phyloP scores from a whole-genome alignment of 1,140 invertebrate genomes.

The Goniozus legneri region DNA sequence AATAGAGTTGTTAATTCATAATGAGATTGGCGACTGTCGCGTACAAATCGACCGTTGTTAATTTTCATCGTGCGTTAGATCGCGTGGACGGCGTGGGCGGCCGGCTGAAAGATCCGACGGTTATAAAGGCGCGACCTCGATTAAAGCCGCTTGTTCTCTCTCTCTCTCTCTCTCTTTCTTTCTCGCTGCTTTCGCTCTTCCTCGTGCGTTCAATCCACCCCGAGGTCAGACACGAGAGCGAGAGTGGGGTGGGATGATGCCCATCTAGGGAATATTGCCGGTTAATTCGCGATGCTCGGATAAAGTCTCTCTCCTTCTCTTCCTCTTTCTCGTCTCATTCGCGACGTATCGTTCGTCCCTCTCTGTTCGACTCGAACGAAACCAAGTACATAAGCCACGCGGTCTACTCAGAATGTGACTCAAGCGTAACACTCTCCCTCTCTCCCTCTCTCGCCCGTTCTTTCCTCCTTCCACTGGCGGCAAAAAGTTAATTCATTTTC shows the following conservation, averaged over 20 bases:
- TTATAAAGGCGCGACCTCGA: slow-evolving; percentile 10
- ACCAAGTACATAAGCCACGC: slow-evolving; percentile 17
- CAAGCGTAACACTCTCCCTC: slow-evolving; percentile 24
- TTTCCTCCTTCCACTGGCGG: neutral
- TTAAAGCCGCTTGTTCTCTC: slow-evolving; percentile 6
- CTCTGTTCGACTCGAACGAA: no score
- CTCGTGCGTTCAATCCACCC: slow-evolving; percentile 13
- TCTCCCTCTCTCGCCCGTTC: neutral
- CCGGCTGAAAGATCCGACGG: neutral
- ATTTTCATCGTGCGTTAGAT: no score
- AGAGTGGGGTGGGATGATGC: no score
- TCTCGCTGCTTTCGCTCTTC: no score
- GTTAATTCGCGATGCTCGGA: slow-evolving; percentile 22
- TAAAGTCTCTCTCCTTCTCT: no score
- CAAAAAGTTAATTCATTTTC: slow-evolving; percentile 52
- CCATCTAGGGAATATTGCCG: slow-evolving; percentile 12
- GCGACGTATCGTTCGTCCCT: no score
- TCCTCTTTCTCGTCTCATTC: no score
- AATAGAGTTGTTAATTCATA: no score
- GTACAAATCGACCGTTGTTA: no score
- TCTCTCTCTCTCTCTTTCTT: slow-evolving; percentile 5
- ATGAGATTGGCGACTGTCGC: no score
- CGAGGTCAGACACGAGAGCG: slow-evolving; percentile 10
- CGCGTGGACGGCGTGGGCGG: no score
- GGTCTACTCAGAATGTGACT: slow-evolving; percentile 28